Base-by-base conservation (phyloP, 1,140 invertebrate species). In the Cheumatopsyche charites region DNA sequence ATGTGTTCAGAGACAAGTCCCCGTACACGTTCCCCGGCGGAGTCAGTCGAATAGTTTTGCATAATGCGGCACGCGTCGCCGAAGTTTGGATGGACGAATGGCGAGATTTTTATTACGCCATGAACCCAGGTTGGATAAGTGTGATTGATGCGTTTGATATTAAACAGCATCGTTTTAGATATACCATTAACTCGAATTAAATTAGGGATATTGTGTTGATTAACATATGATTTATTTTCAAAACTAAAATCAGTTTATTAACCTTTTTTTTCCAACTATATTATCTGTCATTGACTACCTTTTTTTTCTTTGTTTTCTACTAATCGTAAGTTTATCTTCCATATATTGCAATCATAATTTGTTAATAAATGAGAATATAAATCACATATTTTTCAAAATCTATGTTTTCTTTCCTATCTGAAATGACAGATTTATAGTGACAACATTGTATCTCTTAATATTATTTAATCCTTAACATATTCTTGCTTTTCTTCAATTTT, bases 21-120 rank as follows among this genome's bases (percentile, higher is more conserved):
- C 98, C 98, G 26, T 99, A 99, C 86, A 96, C 97, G 74, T 99
- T 99, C 88, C 98, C 98, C 70, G 97, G 97, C 77, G 98, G 98
- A 76, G 97, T 98, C 77, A 94, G 95, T 79, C 96, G 94, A 83
- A 90, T 94, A 78, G 94, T 99, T 79, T 92, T 98, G 80, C 95
- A 98, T 86, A 98, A 98, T 87, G 94, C 95, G 77, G 95, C 94
- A 58, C 89, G 96, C 78, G 92, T 98, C 76, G 96, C 96, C 78
- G 95, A 97, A 87, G 97, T 98, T 79, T 98, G 96, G 97, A 93
- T 98, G 92, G 96, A 98, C 89, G 94, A 97, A 86, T 98, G 96
- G 95, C 92, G 94, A 85, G 92, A 97, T 86, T 98, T 98, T 90
- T 98, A 97, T 91, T 98, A 96, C 90, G 92, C 93, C 84, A 97